A percentile compares a stretch with the other conserved stretches of the same genome.
phyloP scores from a whole-genome alignment of 2,888 invertebrate species.

The Smittia aterrima region DNA sequence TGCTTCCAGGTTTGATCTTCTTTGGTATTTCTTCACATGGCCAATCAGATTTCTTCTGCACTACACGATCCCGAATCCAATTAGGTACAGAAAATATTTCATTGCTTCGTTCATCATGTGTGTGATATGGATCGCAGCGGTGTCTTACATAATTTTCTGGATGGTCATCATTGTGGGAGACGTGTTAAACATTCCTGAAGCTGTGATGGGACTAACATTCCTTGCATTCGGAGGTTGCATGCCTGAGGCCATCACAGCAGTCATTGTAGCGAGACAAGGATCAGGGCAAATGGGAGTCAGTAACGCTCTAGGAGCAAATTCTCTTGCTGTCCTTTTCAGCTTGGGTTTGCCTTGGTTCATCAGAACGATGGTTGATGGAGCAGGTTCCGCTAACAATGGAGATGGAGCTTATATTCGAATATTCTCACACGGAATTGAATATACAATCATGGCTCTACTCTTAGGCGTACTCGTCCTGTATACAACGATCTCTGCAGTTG shows the following conservation, averaged over 20 bases:
- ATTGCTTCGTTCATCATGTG: slow-evolving; percentile 82
- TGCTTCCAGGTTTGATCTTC: slow-evolving; percentile 45
- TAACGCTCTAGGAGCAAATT: slow-evolving; percentile 82
- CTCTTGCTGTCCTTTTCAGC: slow-evolving; percentile 78
- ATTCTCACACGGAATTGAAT: slow-evolving; percentile 76
- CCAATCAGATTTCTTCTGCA: slow-evolving; percentile 67
- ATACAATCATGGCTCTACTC: slow-evolving; percentile 75
- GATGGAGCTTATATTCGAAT: slow-evolving; percentile 60
- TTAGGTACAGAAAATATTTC: slow-evolving; percentile 61
- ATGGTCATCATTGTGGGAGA: slow-evolving; percentile 84
- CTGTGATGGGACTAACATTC: slow-evolving; percentile 89
- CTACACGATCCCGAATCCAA: slow-evolving; percentile 70
- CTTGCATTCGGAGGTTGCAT: slow-evolving; percentile 87
- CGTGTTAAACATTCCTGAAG: slow-evolving; percentile 68
- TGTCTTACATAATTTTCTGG: slow-evolving; percentile 89
- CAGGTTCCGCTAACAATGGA: slow-evolving; percentile 1
- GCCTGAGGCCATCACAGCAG: slow-evolving; percentile 77
- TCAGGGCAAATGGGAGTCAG: slow-evolving; percentile 83
- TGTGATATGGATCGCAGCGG: slow-evolving; percentile 78
- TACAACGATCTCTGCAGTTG: slow-evolving; percentile 64
- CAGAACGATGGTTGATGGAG: slow-evolving; percentile 58
- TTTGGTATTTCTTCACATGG: slow-evolving; percentile 69
- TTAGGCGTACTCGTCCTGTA: slow-evolving; percentile 71
- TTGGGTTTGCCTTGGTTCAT: slow-evolving; percentile 84
- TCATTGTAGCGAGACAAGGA: slow-evolving; percentile 85